phyloP scores from a whole-genome alignment of 2,113 vertebrate species.

The Microcebus tavaratra region DNA sequence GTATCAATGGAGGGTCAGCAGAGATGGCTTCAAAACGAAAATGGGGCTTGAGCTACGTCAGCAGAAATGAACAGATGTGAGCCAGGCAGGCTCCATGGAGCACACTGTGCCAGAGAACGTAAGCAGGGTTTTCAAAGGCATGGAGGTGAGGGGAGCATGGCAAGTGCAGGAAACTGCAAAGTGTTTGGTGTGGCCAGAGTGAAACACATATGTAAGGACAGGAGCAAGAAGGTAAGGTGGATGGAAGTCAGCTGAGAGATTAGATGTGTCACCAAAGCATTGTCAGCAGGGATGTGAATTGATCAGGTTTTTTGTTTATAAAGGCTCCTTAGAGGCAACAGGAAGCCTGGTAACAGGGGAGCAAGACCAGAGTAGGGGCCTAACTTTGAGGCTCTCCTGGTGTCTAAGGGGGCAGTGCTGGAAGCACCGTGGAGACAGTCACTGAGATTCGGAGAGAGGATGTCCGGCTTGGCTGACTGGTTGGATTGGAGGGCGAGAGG shows the following conservation, averaged over 20 bases:
- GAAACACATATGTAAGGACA: neutral
- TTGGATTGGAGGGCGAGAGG: accelerated
- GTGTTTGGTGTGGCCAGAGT: neutral
- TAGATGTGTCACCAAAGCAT: neutral
- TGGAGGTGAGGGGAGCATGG: neutral
- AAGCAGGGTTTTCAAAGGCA: neutral
- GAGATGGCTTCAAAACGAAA: neutral
- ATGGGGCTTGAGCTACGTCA: neutral
- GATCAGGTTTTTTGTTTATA: neutral
- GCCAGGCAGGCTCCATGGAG: neutral
- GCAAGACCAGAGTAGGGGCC: neutral
- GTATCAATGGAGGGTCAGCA: neutral
- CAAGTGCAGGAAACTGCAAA: no score
- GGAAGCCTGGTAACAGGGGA: neutral
- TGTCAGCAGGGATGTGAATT: neutral
- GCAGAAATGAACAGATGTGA: neutral
- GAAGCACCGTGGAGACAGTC: neutral
- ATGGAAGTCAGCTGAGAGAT: neutral
- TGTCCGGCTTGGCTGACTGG: neutral
- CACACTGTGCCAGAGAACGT: accelerated
- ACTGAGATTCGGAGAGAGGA: neutral
- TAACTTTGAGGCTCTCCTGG: neutral
- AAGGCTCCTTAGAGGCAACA: neutral
- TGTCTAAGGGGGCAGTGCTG: neutral
- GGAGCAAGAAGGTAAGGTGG: no score